These are phyloP conservation scores for Acomys russatus DNA, from an alignment of 2,797 vertebrate genomes.

Conservation along the genomic window DNA sequence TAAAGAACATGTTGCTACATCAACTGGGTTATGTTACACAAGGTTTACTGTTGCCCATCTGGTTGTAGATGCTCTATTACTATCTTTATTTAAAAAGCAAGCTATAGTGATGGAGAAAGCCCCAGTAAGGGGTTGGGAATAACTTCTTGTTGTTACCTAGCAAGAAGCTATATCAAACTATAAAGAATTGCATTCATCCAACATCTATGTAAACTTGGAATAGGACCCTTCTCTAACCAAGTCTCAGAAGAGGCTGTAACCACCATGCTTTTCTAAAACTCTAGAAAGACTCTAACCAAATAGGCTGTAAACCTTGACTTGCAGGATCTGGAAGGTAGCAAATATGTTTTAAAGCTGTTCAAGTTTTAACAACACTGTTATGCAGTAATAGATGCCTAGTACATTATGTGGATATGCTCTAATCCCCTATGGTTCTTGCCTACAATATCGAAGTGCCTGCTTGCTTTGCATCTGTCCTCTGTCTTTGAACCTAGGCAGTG, in stretches of 20 bases:
- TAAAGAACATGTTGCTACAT: neutral
- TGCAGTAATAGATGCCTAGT: neutral
- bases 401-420: neutral
- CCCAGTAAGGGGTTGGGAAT: neutral
- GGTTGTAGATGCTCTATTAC: neutral
- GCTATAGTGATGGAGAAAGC: neutral
- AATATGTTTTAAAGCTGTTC: neutral
- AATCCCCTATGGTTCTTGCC: neutral
- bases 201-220: neutral
- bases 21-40: neutral
- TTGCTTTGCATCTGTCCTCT: neutral
- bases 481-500: neutral
- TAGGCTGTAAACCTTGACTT: neutral
- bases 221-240: neutral
- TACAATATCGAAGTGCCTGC: neutral
- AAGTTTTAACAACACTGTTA: neutral
- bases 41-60: neutral
- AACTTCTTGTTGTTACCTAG: neutral
- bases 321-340: neutral
- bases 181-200: neutral
- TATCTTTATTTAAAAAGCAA: constrained; percentile 20
- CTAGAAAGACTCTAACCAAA: neutral
- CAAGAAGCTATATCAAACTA: neutral
- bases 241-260: neutral
- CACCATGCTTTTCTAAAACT: neutral